Conservation (phyloP, 2,113 vertebrate species). For the Podilymbus podiceps region DNA sequence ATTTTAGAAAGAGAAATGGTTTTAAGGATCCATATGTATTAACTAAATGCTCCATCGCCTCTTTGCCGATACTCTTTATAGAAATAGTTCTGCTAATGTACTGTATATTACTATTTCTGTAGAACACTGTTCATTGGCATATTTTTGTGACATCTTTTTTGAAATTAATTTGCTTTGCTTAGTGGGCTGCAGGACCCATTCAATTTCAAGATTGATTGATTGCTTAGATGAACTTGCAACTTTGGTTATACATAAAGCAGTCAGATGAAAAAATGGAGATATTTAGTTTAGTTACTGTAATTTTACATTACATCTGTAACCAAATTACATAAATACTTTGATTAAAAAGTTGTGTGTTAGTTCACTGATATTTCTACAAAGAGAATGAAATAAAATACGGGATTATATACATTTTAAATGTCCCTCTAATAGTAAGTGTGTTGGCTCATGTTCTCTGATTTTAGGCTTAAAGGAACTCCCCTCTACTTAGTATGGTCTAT, state of each 20-base stretch:
- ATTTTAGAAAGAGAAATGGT: not conserved
- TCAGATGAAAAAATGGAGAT: not conserved
- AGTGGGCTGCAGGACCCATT: not conserved
- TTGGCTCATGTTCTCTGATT: not conserved
- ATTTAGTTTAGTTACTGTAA: not conserved
- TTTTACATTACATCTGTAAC: not conserved
- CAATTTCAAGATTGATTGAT: not conserved
- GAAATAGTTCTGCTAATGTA: no score
- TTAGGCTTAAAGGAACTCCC: not conserved
- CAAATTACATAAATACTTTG: not conserved
- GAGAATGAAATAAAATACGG: not conserved
- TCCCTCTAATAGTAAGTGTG: not conserved
- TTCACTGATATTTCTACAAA: not conserved
- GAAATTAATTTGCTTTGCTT: not conserved
- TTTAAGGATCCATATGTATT: not conserved
- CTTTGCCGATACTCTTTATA: no score
- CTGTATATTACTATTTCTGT: not conserved
- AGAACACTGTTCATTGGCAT: not conserved
- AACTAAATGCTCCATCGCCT: not conserved
- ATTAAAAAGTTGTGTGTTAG: not conserved
- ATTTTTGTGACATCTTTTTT: not conserved
- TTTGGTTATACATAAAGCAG: not conserved
- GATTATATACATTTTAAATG: not conserved
- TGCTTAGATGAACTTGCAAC: not conserved
- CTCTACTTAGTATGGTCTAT: not conserved